Evolutionary conservation across 2,113 vertebrate species (phyloP).

Genomic region (Pampusana beccarii): DNA sequence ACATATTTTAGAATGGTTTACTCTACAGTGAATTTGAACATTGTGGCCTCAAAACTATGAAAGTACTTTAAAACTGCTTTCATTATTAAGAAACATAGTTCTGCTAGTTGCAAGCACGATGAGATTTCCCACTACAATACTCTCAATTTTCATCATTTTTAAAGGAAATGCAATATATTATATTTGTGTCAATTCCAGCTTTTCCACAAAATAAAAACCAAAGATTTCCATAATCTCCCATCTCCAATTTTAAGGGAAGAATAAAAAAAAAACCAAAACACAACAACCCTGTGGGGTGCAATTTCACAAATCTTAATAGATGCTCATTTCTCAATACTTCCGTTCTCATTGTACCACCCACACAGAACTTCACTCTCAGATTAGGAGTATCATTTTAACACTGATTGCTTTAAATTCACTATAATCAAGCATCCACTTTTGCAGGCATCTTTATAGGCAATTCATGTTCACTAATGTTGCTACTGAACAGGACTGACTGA

Average conservation of each 20-base stretch:
- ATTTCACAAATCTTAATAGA: not conserved
- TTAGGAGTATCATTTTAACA: not conserved
- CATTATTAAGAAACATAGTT: not conserved
- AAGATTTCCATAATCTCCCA: not conserved
- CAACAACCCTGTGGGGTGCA: not conserved
- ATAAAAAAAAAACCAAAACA: not conserved
- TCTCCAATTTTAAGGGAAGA: not conserved
- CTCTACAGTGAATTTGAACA: not conserved
- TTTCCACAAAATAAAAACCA: not conserved
- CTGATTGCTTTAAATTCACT: constrained; percentile 30
- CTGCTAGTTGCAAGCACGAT: not conserved
- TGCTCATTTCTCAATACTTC: not conserved
- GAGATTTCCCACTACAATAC: not conserved
- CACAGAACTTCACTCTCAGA: not conserved
- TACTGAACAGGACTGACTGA: not conserved
- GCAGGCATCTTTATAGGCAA: not conserved
- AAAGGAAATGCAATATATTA: not conserved
- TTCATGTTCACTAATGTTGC: not conserved
- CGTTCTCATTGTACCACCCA: not conserved
- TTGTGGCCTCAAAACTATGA: not conserved
- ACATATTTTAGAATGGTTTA: not conserved
- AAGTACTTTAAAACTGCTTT: not conserved
- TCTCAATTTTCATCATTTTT: not conserved
- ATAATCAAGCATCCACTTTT: constrained; percentile 29
- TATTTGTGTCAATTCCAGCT: not conserved